Evolutionary conservation across 2,888 invertebrate genomes (phyloP), one percentile per base, ranked within the genome.

Genomic region (Cordilura impudica): DNA sequence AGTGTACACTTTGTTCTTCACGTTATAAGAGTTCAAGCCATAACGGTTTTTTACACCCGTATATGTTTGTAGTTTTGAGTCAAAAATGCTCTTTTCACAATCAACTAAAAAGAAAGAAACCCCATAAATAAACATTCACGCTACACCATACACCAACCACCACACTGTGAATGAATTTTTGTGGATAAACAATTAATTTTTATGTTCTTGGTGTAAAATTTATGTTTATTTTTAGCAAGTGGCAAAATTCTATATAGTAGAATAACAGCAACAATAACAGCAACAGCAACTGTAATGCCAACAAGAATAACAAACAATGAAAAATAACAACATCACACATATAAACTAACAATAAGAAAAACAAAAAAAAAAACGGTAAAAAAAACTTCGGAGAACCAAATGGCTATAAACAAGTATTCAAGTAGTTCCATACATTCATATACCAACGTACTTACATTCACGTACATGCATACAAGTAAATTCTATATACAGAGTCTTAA

Each of bases 141-240:
- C 10, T n/a, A n/a, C n/a, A n/a, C n/a, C n/a, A 12, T 39, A 39
- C 26, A 26, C 6, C 6, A 6, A 6, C 26, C 26, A 29, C 19
- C 39, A 21, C 21, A 39, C 4, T 39, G 14, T 31, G 8, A 58
- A 58, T 14, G 39, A 39, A 58, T 58, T 43, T 58, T 39, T 35
- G 31, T 58, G 58, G 12, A 61, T 29, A 47, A 61, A 61, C 47
- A 61, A 61, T 70, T 70, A 70, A 60, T 70, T 70, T 60, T 51
- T 70, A 70, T 70, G 60, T 51, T 60, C 26, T 14, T 60, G 51
- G 51, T 70, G 70, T 60, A 51, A 51, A 51, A 70, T 69, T 69
- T 69, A 69, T 69, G 67, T 31, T 39, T 39, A 7, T 39, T 12
- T 39, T 43, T 43, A 58, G 14, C 56, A 69, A 56, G 49, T 69